Evolutionary conservation across 2,888 invertebrate species (phyloP).

Genomic region (Alloplasta piceator): DNA sequence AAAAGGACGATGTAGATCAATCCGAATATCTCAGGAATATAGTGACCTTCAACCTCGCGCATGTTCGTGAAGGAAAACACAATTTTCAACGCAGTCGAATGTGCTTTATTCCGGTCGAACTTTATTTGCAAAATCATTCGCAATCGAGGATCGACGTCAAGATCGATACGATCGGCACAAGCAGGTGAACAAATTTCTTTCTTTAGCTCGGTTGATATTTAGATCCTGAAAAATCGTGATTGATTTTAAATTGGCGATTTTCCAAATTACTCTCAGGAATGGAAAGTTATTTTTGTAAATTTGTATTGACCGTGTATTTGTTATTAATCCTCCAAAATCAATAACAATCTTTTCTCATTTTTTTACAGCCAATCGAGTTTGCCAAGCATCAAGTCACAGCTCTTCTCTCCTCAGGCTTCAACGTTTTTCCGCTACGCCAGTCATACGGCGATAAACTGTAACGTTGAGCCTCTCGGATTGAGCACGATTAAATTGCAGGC

Average conservation of each 20-base stretch:
- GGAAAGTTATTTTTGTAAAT: too few species aligned
- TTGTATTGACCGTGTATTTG: too few species aligned
- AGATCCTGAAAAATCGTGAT: background rate
- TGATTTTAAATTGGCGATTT: too few species aligned
- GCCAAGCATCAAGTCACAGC: slow-evolving; percentile 79
- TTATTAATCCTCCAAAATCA: slow-evolving; percentile 7
- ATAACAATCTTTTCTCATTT: slow-evolving; percentile 55
- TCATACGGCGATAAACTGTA: slow-evolving; percentile 82
- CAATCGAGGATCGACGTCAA: slow-evolving; percentile 86
- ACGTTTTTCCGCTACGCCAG: slow-evolving; percentile 82
- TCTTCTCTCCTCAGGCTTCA: slow-evolving; percentile 82
- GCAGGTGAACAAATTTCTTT: slow-evolving; percentile 83
- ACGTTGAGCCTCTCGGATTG: slow-evolving; percentile 84
- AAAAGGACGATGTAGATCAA: slow-evolving; percentile 64
- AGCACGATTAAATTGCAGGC: slow-evolving; percentile 86
- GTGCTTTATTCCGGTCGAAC: slow-evolving; percentile 88
- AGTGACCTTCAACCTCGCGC: slow-evolving; percentile 75
- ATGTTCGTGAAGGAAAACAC: slow-evolving; percentile 84
- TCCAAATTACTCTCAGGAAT: too few species aligned
- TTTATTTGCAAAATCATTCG: slow-evolving; percentile 88
- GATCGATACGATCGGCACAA: slow-evolving; percentile 86
- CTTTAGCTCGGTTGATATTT: background rate
- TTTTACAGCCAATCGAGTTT: slow-evolving; percentile 79
- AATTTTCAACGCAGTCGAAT: slow-evolving; percentile 86
- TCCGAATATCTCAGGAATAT: slow-evolving; percentile 75